Evolutionary conservation across 2,888 invertebrate species (phyloP).

Genomic region (Odiellus spinosus): DNA sequence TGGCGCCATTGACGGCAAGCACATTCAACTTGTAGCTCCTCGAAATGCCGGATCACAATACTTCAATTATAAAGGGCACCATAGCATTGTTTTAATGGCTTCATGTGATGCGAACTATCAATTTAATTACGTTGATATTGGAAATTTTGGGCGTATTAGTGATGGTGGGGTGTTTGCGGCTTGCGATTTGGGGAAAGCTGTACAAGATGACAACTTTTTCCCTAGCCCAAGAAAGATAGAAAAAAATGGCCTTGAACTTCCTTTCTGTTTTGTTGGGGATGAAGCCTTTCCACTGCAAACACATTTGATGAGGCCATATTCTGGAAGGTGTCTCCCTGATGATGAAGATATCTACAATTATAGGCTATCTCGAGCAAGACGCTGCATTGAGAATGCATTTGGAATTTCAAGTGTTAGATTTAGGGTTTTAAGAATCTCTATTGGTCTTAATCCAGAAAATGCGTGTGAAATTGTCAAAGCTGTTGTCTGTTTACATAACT

Average conservation of each 20-base stretch:
- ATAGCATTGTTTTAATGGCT: slow-evolving; percentile 3
- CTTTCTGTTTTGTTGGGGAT: slow-evolving; percentile 1
- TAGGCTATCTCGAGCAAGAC: background rate
- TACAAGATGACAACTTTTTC: background rate
- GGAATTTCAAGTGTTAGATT: background rate
- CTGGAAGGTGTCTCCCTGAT: background rate
- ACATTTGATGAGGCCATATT: slow-evolving; percentile 1
- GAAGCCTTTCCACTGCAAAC: background rate
- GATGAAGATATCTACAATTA: background rate
- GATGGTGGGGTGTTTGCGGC: background rate
- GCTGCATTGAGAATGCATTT: slow-evolving; percentile 1
- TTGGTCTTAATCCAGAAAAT: background rate
- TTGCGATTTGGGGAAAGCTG: background rate
- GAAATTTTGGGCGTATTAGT: background rate
- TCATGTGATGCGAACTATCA: slow-evolving; percentile 2
- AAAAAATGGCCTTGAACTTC: background rate
- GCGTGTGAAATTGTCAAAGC: no score
- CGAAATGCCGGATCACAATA: background rate
- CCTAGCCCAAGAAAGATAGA: background rate
- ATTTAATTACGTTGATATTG: background rate
- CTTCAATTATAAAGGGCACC: background rate
- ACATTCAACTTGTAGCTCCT: slow-evolving; percentile 14
- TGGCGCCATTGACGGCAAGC: slow-evolving; percentile 20
- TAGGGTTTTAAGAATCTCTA: background rate
- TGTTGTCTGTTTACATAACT: no score